These are phyloP conservation scores for Drosophila paulistorum DNA, from an alignment of 1,140 invertebrate genomes.

Conservation along the genomic window DNA sequence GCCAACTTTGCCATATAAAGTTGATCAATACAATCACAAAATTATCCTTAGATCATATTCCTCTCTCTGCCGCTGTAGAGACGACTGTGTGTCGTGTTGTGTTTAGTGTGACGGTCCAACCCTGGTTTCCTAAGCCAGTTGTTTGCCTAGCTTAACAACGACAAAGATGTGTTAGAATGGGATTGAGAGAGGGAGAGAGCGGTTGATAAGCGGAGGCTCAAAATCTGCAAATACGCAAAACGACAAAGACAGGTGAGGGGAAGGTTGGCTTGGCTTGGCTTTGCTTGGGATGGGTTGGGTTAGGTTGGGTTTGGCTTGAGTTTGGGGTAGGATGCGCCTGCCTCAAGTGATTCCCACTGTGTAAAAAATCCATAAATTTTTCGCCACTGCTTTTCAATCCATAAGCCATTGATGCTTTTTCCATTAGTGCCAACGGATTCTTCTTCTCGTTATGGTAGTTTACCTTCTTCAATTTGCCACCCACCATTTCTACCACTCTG, in stretches of 20 bases:
- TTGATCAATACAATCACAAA: not conserved
- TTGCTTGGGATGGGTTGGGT: not conserved
- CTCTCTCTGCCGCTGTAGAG: too few relatives aligned
- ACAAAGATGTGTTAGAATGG: not conserved
- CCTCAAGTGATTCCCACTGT: constrained; percentile 24
- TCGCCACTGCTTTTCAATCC: constrained; percentile 64
- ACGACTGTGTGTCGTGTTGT: not conserved
- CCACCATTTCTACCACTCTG: not conserved
- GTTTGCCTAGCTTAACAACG: constrained; percentile 20
- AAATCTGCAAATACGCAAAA: constrained; percentile 53
- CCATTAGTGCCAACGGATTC: constrained; percentile 65
- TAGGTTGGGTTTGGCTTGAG: too few relatives aligned
- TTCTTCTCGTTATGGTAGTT: constrained; percentile 32
- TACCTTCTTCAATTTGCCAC: constrained; percentile 19
- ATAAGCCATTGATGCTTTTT: constrained; percentile 79
- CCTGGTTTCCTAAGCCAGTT: constrained; percentile 64
- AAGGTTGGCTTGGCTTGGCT: too few relatives aligned
- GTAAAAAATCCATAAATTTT: constrained; percentile 74
- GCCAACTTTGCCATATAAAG: not conserved
- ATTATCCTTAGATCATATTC: too few relatives aligned
- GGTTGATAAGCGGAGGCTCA: constrained; percentile 7
- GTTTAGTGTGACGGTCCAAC: constrained; percentile 11
- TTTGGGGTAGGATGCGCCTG: not conserved
- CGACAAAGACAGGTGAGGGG: constrained; percentile 23
- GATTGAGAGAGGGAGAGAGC: too few relatives aligned